Evolutionary conservation across 2,797 vertebrate genomes (phyloP), one percentile per base, ranked within the genome.

Genomic region (Coregonus suidteri): DNA sequence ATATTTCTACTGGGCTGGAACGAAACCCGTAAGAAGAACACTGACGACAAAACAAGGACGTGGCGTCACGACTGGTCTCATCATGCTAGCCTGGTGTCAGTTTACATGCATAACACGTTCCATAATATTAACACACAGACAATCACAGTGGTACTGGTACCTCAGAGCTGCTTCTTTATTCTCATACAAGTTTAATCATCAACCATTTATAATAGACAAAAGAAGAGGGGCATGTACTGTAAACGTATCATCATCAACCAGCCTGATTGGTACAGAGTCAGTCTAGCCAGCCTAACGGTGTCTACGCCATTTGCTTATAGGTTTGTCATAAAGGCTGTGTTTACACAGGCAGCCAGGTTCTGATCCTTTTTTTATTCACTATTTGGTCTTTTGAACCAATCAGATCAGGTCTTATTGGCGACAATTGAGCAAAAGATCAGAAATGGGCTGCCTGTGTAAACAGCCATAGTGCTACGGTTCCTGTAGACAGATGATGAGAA

Each of bases 131-230:
- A 25, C 9, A 47, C 41, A 7, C 37, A 34, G 31, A 34, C 31
- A 88, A 85, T 79, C 78, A 76, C 75, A 79, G 85, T 86, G 84
- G 83, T 71, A 62, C 56, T 37, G 73, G 77, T 75, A 68, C 73
- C 72, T 77, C 77, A 75, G 75, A 73, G 79, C 53, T 62, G 79
- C 76, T 73, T 83, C 69, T 83, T 80, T 53, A 78, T 75, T 83
- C 70, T 56, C 25, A 75, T 64, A 76, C 69, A 80, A 64, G 75
- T 67, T 77, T 62, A 13, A 62, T 62, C 51, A 75, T 73, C 73
- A 79, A 77, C 35, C 35, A 71, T 69, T 77, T 77, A 30, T 76
- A 62, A 62, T 20, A 18, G 20, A 62, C 31, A 71, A 82, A 73
- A 59, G 56, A 30, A 77, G 47, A 71, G 51, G 51, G 15, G 34